Evolutionary conservation across 2,797 vertebrate species (phyloP).

Genomic region (Platalea minor): DNA sequence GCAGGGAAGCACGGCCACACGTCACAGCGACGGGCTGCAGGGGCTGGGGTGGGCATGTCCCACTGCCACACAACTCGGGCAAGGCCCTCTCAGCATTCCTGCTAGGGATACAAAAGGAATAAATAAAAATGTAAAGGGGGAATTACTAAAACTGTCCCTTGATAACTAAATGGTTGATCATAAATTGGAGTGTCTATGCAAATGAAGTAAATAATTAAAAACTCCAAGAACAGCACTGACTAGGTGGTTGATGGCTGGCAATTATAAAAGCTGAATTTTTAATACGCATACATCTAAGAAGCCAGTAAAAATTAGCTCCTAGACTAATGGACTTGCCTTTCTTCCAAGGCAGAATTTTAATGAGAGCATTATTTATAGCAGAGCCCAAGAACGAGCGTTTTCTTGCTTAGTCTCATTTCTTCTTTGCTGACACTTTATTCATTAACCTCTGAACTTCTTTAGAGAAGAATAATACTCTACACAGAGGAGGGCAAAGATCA

Average conservation of each 20-base stretch:
- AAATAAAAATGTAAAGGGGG: slow-evolving; percentile 73
- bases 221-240: slow-evolving; percentile 77
- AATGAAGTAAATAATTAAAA: slow-evolving; percentile 86
- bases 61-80: background rate
- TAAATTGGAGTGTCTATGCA: slow-evolving; percentile 81
- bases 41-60: background rate
- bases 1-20: rapidly evolving
- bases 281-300: slow-evolving; percentile 80
- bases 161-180: slow-evolving; percentile 76
- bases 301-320: slow-evolving; percentile 80
- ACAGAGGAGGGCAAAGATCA: slow-evolving; percentile 64
- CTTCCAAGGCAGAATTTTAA: slow-evolving; percentile 80
- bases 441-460: slow-evolving; percentile 74
- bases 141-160: slow-evolving; percentile 76
- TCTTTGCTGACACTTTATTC: slow-evolving; percentile 72
- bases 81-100: background rate
- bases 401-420: slow-evolving; percentile 70
- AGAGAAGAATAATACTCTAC: slow-evolving; percentile 67
- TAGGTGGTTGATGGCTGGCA: slow-evolving; percentile 82
- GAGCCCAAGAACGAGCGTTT: slow-evolving; percentile 65
- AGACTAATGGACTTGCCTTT: slow-evolving; percentile 82
- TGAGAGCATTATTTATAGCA: slow-evolving; percentile 80
- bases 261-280: slow-evolving; percentile 83
- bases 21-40: background rate
- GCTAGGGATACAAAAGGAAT: slow-evolving; percentile 52